These are phyloP conservation scores for Astyanax mexicanus DNA, from an alignment of 2,797 vertebrate genomes.

Conservation along the genomic window DNA sequence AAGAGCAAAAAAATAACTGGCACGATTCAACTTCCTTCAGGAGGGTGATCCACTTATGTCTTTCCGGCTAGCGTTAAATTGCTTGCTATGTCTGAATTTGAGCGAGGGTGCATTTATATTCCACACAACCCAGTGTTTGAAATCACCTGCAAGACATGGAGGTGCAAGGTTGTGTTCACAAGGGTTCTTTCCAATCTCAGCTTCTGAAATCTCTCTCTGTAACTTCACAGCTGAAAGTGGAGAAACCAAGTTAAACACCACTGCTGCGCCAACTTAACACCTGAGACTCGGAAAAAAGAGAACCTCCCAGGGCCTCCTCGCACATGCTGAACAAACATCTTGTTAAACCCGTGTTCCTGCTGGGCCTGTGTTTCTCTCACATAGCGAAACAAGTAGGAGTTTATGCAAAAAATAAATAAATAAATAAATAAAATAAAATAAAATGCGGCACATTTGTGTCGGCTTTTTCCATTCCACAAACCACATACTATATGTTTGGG, in stretches of 20 bases:
- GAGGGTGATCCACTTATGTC: conserved; percentile 53
- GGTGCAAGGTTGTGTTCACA: conserved; percentile 52
- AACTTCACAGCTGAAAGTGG: conserved; percentile 52
- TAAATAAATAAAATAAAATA: no score
- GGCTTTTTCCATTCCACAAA: no score
- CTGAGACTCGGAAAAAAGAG: conserved; percentile 1
- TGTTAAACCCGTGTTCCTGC: no score
- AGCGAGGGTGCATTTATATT: conserved; percentile 72
- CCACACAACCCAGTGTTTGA: conserved; percentile 69
- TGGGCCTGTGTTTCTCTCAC: no score
- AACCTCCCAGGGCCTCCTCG: background rate
- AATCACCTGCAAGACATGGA: conserved; percentile 65
- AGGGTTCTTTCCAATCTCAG: conserved; percentile 60
- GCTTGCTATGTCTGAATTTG: conserved; percentile 63
- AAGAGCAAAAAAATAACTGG: conserved; percentile 33
- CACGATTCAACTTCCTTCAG: conserved; percentile 34
- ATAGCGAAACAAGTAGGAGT: no score
- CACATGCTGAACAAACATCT: no score
- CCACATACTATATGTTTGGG: no score
- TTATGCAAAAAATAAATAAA: no score
- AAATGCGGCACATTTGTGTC: no score
- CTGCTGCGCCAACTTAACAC: conserved; percentile 32
- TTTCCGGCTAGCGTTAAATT: conserved; percentile 63
- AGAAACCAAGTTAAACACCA: conserved; percentile 26
- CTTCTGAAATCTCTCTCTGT: conserved; percentile 60